phyloP scores from a whole-genome alignment of 2,888 invertebrate species.

The Neoascia interrupta region DNA sequence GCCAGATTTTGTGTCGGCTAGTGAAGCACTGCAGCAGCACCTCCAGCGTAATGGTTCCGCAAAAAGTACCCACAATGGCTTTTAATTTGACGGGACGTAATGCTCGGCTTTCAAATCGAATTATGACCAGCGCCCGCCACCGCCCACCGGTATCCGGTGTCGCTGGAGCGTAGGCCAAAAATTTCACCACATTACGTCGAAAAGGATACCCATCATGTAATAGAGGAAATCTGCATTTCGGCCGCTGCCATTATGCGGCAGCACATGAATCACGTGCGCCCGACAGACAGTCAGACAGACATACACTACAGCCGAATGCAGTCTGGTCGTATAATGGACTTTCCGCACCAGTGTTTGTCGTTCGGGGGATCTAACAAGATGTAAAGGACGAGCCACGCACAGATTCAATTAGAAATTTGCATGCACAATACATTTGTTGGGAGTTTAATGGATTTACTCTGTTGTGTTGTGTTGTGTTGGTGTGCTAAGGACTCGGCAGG shows the following conservation, averaged over 20 bases:
- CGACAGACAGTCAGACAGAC: slow-evolving; percentile 13
- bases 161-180: slow-evolving; percentile 25
- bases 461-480: no score
- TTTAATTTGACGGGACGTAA: background rate
- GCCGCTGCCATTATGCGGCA: slow-evolving; percentile 48
- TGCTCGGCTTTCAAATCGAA: slow-evolving; percentile 20
- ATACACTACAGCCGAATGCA: slow-evolving; percentile 5
- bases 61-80: background rate
- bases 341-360: slow-evolving; percentile 48
- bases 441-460: slow-evolving; percentile 65
- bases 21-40: background rate
- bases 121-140: slow-evolving; percentile 29
- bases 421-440: slow-evolving; percentile 9
- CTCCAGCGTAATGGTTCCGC: background rate
- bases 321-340: slow-evolving; percentile 33
- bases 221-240: slow-evolving; percentile 43
- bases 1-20: no score
- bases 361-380: slow-evolving; percentile 52
- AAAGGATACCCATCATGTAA: slow-evolving; percentile 57
- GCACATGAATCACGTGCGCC: slow-evolving; percentile 12
- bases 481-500: slow-evolving; percentile 15
- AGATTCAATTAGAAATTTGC: slow-evolving; percentile 64
- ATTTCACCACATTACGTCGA: slow-evolving; percentile 47
- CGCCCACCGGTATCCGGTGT: slow-evolving; percentile 25
- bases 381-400: slow-evolving; percentile 57